Conservation (phyloP, 2,113 vertebrate species). For the Camelus bactrianus region DNA sequence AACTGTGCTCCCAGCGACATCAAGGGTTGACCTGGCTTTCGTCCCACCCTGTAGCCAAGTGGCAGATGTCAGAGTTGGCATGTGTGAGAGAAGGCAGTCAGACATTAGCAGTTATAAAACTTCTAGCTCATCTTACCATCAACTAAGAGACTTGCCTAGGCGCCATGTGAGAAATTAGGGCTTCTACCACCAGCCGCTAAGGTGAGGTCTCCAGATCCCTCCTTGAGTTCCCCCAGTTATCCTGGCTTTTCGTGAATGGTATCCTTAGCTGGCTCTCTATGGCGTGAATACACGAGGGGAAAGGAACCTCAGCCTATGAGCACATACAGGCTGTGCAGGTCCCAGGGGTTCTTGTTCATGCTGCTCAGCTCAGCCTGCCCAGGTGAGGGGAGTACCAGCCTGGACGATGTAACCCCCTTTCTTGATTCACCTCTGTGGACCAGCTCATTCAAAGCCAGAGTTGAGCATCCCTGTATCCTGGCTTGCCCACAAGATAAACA, state of each 20-base stretch:
- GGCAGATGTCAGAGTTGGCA: background rate
- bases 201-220: background rate
- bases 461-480: background rate
- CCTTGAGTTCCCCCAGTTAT: background rate
- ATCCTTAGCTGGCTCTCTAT: background rate
- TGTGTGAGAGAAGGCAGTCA: background rate
- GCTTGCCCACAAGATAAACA: background rate
- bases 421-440: background rate
- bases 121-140: background rate
- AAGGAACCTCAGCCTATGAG: background rate
- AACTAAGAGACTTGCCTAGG: background rate
- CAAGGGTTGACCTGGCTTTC: background rate
- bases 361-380: background rate
- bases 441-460: background rate
- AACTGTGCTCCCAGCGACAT: no score
- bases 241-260: background rate
- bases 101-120: background rate
- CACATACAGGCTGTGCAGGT: background rate
- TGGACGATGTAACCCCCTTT: background rate
- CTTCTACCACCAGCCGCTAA: background rate
- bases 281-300: background rate
- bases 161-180: background rate
- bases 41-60: background rate
- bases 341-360: background rate
- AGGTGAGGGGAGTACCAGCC: background rate